phyloP scores from a whole-genome alignment of 2,797 vertebrate genomes.

The Dipus sagitta region DNA sequence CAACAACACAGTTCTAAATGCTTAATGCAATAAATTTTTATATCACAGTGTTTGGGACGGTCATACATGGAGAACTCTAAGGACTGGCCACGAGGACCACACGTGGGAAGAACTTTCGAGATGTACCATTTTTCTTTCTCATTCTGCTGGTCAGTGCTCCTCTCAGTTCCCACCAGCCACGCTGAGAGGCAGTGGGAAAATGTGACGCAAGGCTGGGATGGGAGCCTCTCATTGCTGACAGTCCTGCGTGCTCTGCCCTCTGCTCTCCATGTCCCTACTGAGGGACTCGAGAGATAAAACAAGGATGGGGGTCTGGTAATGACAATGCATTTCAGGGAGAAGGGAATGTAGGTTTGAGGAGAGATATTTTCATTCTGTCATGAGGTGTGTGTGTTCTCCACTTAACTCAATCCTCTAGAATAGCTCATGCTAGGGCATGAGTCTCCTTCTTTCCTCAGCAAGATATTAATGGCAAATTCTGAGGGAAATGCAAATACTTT shows the following conservation, averaged over 20 bases:
- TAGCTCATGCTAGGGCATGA: neutral
- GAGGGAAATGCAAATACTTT: neutral
- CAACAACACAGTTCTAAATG: neutral
- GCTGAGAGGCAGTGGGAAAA: neutral
- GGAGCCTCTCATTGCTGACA: neutral
- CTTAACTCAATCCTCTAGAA: neutral
- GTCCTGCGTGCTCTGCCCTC: neutral
- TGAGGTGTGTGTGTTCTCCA: fast-evolving
- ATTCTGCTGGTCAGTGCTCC: neutral
- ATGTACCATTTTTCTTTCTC: neutral
- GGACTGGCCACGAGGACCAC: neutral
- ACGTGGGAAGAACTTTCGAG: neutral
- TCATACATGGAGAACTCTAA: neutral
- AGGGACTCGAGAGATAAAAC: neutral
- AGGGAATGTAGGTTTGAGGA: no score
- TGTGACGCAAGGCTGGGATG: fast-evolving
- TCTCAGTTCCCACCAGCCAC: neutral
- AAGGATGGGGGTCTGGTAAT: neutral
- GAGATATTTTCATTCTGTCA: neutral
- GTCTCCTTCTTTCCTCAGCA: neutral
- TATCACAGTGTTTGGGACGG: neutral
- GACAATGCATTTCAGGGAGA: neutral
- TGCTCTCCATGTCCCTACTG: neutral
- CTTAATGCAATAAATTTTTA: neutral
- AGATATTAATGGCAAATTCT: neutral